Conservation (phyloP, 2,888 invertebrate species). For the Phorcus lineatus region DNA sequence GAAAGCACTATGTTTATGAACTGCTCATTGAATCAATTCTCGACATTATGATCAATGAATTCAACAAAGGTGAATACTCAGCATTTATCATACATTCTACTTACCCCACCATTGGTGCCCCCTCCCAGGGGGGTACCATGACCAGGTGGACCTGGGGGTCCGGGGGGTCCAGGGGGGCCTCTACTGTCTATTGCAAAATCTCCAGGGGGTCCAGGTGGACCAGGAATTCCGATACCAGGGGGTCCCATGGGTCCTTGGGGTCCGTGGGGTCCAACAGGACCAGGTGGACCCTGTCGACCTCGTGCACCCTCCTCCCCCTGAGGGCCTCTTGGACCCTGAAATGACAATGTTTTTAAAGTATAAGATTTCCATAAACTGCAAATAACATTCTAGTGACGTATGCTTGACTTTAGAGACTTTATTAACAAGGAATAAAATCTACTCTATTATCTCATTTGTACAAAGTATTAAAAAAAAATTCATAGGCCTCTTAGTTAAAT, state of each 20-base stretch:
- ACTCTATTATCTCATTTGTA: no score
- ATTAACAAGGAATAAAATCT: no score
- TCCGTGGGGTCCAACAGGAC: conserved; percentile 50
- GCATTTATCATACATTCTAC: no score
- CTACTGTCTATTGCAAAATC: conserved; percentile 32
- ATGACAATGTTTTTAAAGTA: conserved; percentile 6
- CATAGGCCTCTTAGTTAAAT: no score
- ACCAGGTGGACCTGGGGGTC: conserved; percentile 49
- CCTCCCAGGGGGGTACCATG: conserved; percentile 10
- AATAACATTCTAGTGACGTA: no score
- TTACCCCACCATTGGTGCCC: conserved; percentile 29
- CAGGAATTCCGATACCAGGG: conserved; percentile 39
- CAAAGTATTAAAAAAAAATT: no score
- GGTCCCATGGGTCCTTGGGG: conserved; percentile 43
- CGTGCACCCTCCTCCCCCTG: conserved; percentile 39
- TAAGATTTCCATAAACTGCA: no score
- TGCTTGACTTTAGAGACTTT: no score
- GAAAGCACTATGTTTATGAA: no score
- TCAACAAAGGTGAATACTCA: no score
- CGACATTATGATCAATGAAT: no score
- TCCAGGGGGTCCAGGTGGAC: conserved; percentile 52
- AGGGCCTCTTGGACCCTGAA: conserved; percentile 49
- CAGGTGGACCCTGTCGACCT: conserved; percentile 39
- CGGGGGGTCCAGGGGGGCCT: conserved; percentile 64
- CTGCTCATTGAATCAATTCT: no score